Base-by-base conservation (phyloP, 2,797 vertebrate species). In the Smutsia temminckii region DNA sequence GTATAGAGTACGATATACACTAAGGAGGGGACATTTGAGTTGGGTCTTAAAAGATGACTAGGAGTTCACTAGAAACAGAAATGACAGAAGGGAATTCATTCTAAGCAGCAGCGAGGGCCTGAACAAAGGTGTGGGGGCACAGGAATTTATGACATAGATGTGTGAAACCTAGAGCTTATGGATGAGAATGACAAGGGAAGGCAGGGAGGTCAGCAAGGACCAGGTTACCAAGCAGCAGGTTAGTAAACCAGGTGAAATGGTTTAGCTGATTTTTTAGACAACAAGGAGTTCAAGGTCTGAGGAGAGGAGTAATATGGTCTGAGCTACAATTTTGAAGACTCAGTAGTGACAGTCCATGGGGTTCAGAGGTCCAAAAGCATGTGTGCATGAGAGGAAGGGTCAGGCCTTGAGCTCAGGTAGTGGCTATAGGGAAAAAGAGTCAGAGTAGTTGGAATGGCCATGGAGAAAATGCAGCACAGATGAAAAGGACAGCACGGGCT, bases 21-120 rank as follows among this genome's bases (percentile, higher is more conserved):
- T 57, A 64, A 78, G 64, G 37, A 57, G 21, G 85, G 23, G 42
- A 32, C 9, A 37, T 49, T 14, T 68, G 74, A 78, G 8, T 37
- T 59, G 92, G 91, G 66, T 66, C 55, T 53, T 88, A 80, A 92
- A 74, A 72, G 74, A 78, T 83, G 68, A 68, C 13, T 61, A 96
- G 93, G 93, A 93, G 85, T 79, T 93, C 2, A 11, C 29, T 18
- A 53, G 46, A 46, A 14, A 71, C 59, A 95, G 27, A 23, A 23
- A 2, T 8, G 37, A 27, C 11, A 79, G 42, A 46, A 80, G 11
- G 55, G n/a, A 34, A 32, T 37, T 59, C 90, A 53, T 27, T 86
- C 71, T 29, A 34, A 40, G 92, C 4, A 53, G 29, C 37, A 68
- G 18, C 27, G 18, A 27, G 59, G 69, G 40, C 68, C 69, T 80